phyloP scores from a whole-genome alignment of 2,113 vertebrate species.

The Nothobranchius furzeri region DNA sequence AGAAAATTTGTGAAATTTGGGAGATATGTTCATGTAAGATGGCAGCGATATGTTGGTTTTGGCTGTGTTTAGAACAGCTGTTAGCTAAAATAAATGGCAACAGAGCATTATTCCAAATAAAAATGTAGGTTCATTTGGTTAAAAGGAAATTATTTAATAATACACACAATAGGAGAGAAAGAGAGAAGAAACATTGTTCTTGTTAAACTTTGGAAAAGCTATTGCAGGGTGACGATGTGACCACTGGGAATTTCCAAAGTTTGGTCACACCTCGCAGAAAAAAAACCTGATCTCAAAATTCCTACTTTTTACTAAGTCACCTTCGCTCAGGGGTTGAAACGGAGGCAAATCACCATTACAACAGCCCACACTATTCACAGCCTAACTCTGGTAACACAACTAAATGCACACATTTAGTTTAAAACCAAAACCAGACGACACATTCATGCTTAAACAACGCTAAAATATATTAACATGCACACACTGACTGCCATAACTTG shows the following conservation, averaged over 20 bases:
- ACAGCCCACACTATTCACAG: neutral
- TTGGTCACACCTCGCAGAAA: neutral
- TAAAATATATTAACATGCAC: no score
- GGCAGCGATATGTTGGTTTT: no score
- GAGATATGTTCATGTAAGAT: no score
- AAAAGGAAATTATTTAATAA: conserved; percentile 8
- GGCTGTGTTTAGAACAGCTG: no score
- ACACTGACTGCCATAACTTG: no score
- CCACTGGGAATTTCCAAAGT: conserved; percentile 15
- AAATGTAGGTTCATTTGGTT: neutral
- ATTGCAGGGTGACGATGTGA: neutral
- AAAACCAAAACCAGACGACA: no score
- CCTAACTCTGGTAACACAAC: no score
- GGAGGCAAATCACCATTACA: neutral
- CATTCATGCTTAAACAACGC: no score
- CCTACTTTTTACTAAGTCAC: neutral
- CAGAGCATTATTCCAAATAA: no score
- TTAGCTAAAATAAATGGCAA: no score
- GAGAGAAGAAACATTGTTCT: neutral
- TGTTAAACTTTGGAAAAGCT: neutral
- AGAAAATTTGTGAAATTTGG: no score
- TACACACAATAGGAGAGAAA: neutral
- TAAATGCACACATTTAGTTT: no score
- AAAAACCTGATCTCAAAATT: neutral
- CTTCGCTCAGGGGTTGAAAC: neutral